These are phyloP conservation scores for Pollenia amentaria DNA, from an alignment of 2,888 invertebrate genomes.

Conservation along the genomic window DNA sequence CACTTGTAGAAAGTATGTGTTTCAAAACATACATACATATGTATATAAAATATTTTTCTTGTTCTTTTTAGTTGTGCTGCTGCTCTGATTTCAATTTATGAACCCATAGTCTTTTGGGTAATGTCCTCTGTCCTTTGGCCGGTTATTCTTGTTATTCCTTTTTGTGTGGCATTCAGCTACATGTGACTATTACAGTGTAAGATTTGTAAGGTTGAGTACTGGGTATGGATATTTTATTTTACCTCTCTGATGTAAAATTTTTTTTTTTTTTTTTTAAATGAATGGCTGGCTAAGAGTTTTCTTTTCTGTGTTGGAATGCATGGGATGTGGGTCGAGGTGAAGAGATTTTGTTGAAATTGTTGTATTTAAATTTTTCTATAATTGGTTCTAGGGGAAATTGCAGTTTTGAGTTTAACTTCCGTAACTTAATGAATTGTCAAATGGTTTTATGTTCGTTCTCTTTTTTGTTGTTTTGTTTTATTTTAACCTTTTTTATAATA, in stretches of 20 bases:
- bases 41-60: constrained; percentile 8
- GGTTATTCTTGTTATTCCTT: constrained; percentile 57
- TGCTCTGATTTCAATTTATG: constrained; percentile 83
- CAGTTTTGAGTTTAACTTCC: constrained; percentile 85
- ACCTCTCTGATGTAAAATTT: constrained; percentile 47
- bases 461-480: constrained; percentile 37
- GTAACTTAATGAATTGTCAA: constrained; percentile 85
- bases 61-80: constrained; percentile 73
- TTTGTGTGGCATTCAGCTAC: constrained; percentile 27
- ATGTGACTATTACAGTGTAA: constrained; percentile 18
- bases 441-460: constrained; percentile 79
- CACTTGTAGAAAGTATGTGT: not conserved
- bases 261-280: constrained; percentile 66
- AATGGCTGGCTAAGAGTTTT: constrained; percentile 9
- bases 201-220: constrained; percentile 26
- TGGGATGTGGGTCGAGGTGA: not conserved
- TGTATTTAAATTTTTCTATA: constrained; percentile 83
- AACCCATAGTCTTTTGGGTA: constrained; percentile 76
- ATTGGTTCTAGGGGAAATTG: constrained; percentile 85
- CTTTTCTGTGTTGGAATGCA: not conserved
- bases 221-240: constrained; percentile 60
- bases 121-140: constrained; percentile 60
- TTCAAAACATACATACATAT: not conserved
- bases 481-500: constrained; percentile 34
- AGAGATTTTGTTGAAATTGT: constrained; percentile 75